Evolutionary conservation across 2,113 vertebrate genomes (phyloP).

Genomic region (Montifringilla adamsi): DNA sequence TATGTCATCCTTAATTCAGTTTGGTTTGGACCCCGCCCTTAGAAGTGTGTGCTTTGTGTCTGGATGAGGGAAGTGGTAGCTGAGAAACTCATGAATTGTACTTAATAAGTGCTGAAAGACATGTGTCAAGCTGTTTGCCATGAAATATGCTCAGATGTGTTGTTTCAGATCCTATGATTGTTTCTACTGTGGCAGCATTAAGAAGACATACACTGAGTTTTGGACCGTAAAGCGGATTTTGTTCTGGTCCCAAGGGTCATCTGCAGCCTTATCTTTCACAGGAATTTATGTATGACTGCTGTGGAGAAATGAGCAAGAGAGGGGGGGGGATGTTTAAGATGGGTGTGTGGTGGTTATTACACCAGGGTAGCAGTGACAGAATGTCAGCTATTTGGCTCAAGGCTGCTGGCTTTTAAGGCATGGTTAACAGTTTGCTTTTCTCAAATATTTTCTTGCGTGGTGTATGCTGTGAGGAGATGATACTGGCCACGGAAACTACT

Average conservation of each 20-base stretch:
- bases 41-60: neutral
- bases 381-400: neutral
- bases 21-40: neutral
- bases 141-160: neutral
- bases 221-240: neutral
- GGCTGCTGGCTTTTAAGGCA: neutral
- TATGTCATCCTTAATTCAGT: neutral
- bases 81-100: neutral
- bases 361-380: neutral
- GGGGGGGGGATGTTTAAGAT: neutral
- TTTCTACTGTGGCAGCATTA: neutral
- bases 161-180: neutral
- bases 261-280: neutral
- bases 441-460: neutral
- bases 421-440: neutral
- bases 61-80: neutral
- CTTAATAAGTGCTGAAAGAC: neutral
- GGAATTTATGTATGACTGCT: neutral
- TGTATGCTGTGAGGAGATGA: neutral
- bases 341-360: neutral
- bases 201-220: neutral
- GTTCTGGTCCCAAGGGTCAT: neutral
- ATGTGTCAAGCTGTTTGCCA: neutral
- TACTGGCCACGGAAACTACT: neutral
- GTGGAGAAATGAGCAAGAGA: neutral